Evolutionary conservation across 2,888 invertebrate species (phyloP).

Genomic region (Choristoneura rosaceana): DNA sequence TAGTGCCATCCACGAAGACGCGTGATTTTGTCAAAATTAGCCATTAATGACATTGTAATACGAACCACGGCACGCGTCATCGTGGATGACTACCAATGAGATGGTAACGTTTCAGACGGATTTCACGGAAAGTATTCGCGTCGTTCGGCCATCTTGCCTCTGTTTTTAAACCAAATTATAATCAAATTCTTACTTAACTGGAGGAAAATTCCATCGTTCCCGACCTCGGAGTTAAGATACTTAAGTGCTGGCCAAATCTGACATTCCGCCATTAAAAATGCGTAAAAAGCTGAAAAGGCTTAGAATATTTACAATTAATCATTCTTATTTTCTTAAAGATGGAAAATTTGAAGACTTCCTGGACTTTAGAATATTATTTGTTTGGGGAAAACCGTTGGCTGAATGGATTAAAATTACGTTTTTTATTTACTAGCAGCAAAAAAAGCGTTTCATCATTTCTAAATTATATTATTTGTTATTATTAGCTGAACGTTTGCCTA

Average conservation of each 20-base stretch:
- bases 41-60: too few relatives aligned
- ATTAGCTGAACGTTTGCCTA: too few relatives aligned
- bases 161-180: neutral
- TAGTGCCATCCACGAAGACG: too few relatives aligned
- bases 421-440: neutral
- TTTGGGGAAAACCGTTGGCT: neutral
- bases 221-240: neutral
- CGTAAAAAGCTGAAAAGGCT: constrained; percentile 9
- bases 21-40: too few relatives aligned
- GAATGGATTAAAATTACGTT: neutral
- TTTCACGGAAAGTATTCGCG: too few relatives aligned
- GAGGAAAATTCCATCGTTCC: neutral
- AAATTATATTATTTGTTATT: too few relatives aligned
- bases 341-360: neutral
- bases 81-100: too few relatives aligned
- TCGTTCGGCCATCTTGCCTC: neutral
- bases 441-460: neutral
- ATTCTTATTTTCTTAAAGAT: neutral
- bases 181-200: constrained; percentile 5
- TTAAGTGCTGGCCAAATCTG: constrained; percentile 12
- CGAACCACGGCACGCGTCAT: too few relatives aligned
- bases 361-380: neutral
- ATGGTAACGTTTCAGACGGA: too few relatives aligned
- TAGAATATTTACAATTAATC: constrained; percentile 13
- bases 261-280: constrained; percentile 14